These are phyloP conservation scores for Nilaparvata lugens DNA, from an alignment of 1,140 invertebrate species.

Conservation along the genomic window DNA sequence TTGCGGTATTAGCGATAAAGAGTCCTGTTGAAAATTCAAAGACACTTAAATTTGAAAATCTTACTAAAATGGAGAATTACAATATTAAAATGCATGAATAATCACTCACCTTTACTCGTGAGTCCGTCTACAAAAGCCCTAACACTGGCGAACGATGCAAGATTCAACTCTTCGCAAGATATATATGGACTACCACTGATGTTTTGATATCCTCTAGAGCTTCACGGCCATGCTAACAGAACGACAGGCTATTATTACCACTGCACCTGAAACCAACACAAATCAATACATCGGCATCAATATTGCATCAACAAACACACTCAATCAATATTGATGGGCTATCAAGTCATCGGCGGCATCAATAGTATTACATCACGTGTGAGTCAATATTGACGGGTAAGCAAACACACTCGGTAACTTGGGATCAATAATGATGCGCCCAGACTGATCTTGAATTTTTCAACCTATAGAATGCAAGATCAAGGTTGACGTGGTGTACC, in stretches of 20 bases:
- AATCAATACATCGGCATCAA: not conserved
- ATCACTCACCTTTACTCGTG: not conserved
- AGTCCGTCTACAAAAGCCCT: conserved; percentile 10
- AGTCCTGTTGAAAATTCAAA: too few relatives aligned
- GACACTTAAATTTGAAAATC: too few relatives aligned
- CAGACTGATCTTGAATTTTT: too few relatives aligned
- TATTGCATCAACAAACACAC: not conserved
- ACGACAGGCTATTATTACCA: conserved; percentile 11
- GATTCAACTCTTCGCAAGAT: conserved; percentile 6
- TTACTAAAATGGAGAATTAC: not conserved
- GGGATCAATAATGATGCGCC: too few relatives aligned
- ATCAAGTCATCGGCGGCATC: too few relatives aligned
- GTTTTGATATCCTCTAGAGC: not conserved
- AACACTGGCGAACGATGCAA: conserved; percentile 7
- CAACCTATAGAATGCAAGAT: too few relatives aligned
- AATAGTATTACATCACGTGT: too few relatives aligned
- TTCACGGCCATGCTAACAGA: not conserved
- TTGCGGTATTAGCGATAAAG: too few relatives aligned
- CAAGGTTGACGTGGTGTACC: too few relatives aligned
- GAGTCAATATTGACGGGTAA: too few relatives aligned
- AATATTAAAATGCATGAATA: not conserved
- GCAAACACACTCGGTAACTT: too few relatives aligned
- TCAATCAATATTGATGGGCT: not conserved
- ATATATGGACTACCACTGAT: conserved; percentile 1
- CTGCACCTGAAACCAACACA: conserved; percentile 1